Evolutionary conservation across 2,113 vertebrate species (phyloP).

Genomic region (Anarhynchus alexandrinus): DNA sequence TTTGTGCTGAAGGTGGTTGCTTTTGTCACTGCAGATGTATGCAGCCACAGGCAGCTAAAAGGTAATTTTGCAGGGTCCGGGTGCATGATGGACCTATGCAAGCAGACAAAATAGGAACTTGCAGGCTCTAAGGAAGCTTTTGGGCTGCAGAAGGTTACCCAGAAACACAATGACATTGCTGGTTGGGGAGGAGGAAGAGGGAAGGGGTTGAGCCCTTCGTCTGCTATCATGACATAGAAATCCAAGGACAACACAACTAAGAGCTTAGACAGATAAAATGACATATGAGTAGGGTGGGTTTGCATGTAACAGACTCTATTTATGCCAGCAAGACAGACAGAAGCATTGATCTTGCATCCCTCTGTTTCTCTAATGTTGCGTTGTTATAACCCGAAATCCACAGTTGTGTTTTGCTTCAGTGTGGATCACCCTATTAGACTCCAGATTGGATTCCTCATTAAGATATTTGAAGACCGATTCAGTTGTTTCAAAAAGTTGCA

Average conservation of each 20-base stretch:
- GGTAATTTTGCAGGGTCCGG: neutral
- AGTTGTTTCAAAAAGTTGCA: neutral
- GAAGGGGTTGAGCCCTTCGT: neutral
- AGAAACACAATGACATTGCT: neutral
- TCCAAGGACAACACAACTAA: neutral
- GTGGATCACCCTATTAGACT: neutral
- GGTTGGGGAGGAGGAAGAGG: neutral
- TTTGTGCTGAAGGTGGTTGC: neutral
- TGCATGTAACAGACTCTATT: neutral
- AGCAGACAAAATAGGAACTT: neutral
- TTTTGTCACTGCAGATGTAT: neutral
- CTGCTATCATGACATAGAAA: neutral
- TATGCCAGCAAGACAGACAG: neutral
- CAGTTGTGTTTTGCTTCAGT: neutral
- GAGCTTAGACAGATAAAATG: neutral
- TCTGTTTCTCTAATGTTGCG: neutral
- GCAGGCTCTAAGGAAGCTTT: neutral
- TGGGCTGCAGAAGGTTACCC: neutral
- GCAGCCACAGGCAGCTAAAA: neutral
- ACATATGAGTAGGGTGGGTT: neutral
- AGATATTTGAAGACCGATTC: neutral
- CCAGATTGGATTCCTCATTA: neutral
- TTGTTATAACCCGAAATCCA: fast-evolving
- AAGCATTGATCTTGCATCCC: neutral
- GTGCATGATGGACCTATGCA: neutral